Evolutionary conservation across 2,797 vertebrate genomes (phyloP), one percentile per base, ranked within the genome.

Genomic region (Rhabdomys pumilio): DNA sequence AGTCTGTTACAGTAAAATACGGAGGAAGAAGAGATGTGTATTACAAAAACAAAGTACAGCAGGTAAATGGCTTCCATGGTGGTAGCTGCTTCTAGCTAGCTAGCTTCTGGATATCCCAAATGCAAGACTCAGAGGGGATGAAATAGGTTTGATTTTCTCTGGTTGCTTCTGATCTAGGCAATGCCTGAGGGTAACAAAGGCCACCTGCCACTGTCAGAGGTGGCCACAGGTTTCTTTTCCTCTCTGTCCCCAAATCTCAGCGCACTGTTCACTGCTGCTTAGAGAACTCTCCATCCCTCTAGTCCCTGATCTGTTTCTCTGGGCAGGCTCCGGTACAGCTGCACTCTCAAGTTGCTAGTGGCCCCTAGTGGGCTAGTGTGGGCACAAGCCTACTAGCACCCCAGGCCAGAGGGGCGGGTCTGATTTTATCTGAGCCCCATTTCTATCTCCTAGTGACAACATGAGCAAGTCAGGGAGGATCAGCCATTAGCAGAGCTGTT

Each of bases 381-480:
- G 47, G 59, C 31, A 41, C 29, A 38, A 81, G 89, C 4, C 41
- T 10, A 83, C 57, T 63, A 87, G 63, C 29, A 76, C 61, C 83
- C 53, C 47, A 81, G 73, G 53, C 31, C 83, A 69, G 57, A 63
- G 31, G 47, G 65, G 86, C 19, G 26, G 76, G 12, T 53, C 31
- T 6, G 31, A 61, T 29, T 91, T 89, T 29, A 10, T 75, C 55
- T 77, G 76, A 89, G 83, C 65, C 69, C 77, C 77, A 90, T 81
- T 19, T 65, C 65, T 85, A 77, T 92, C 61, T 67, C 90, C 73
- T 44, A 15, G 17, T 53, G 89, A 89, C 90, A 91, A 20, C 77
- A 8, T 50, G 65, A 83, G 50, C 77, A 69, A 38, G 83, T 29
- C 2, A 15, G 79, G 84, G 82, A 6, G 72, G 77, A 79, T 24